Evolutionary conservation across 1,140 invertebrate species (phyloP), one percentile per base, ranked within the genome.

Genomic region (Hypsibius dujardini): DNA sequence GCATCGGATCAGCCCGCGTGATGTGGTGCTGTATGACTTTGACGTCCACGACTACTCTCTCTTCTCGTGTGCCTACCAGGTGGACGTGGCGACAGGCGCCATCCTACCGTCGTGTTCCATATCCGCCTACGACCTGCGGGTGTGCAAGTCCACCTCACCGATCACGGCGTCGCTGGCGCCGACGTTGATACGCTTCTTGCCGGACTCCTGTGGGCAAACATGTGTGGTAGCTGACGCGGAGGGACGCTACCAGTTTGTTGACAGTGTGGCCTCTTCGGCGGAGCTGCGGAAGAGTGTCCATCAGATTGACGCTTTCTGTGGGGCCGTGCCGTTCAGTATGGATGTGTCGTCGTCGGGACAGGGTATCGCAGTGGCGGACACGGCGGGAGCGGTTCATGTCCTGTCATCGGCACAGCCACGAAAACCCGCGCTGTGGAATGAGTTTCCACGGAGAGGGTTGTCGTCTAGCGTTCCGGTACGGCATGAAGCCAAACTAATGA

Each of bases 11-110:
- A 42, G 12, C 7, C 62, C 62, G 62, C 3, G 45, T 12, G 45
- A 45, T 15, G 7, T 67, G 62, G 42, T 67, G 42, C 3, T 67
- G 62, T 67, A 42, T 3, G 62, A 67, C 42, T 3, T 67, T 7
- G 62, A 67, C 45, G 62, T 67, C 12, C 42, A 67, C 42, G 62
- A 67, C 42, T 67, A 67, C 42, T 67, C 62, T 7, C 42, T 67
- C 12, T 67, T 67, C 42, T 15, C 45, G 62, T 67, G 62, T 42
- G 62, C 42, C 12, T 7, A 67, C 42, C 12, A 45, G 42, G 12
- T 67, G 42, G 42, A 67, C 62, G 42, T 7, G 3, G 42, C 7
- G 12, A 28, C 28, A 28, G 62, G 42, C 12, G 45, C 3, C 42
- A 42, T 67, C 42, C 12, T 67, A 7, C 62, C 62, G 7, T 15